Conservation (phyloP, 2,888 invertebrate genomes). For the Drosophila colorata region DNA sequence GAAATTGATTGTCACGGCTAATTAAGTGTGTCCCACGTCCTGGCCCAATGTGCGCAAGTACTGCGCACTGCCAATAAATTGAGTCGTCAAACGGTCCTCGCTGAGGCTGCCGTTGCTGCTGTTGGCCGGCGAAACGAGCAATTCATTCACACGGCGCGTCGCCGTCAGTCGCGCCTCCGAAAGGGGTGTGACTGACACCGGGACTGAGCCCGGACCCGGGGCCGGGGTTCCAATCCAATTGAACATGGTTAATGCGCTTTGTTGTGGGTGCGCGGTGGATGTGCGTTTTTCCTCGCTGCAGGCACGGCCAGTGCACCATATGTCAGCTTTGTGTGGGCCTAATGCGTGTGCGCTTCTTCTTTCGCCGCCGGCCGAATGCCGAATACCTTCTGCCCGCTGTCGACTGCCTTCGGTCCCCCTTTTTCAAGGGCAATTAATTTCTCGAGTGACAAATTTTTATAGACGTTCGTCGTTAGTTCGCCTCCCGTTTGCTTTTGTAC, state of each 20-base stretch:
- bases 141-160: constrained; percentile 51
- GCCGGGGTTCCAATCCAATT: constrained; percentile 58
- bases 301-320: constrained; percentile 70
- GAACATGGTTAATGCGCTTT: constrained; percentile 77
- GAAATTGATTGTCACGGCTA: constrained; percentile 86
- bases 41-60: constrained; percentile 45
- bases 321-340: constrained; percentile 74
- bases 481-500: constrained; percentile 23
- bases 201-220: constrained; percentile 26
- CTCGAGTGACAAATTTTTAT: constrained; percentile 84
- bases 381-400: neutral
- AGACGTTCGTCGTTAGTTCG: constrained; percentile 56
- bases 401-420: constrained; percentile 16
- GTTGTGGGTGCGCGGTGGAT: constrained; percentile 67
- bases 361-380: neutral
- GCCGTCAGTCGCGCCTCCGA: constrained; percentile 57
- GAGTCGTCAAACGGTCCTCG: constrained; percentile 76
- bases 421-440: constrained; percentile 85
- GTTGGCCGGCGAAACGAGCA: constrained; percentile 58
- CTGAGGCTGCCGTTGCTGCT: neutral
- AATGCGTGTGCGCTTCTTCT: constrained; percentile 61
- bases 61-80: constrained; percentile 78
- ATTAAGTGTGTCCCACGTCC: constrained; percentile 82
- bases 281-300: constrained; percentile 46
- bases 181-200: constrained; percentile 74